phyloP scores from a whole-genome alignment of 2,888 invertebrate genomes.

The Lasioglossum malachurum region DNA sequence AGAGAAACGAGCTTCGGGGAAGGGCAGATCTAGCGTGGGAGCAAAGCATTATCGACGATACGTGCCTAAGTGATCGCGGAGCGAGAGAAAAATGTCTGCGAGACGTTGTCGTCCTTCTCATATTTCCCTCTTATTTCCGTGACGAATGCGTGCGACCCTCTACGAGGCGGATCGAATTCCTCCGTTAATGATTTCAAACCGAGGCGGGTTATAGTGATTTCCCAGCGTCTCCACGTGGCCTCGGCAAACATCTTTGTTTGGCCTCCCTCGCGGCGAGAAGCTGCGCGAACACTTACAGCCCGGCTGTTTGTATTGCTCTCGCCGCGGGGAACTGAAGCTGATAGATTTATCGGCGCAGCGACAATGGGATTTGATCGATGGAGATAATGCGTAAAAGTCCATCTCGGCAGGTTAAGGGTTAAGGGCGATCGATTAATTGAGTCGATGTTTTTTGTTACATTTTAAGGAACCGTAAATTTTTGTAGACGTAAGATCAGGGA shows the following conservation, averaged over 20 bases:
- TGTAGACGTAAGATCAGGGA: neutral
- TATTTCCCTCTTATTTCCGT: neutral
- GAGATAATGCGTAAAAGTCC: neutral
- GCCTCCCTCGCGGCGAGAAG: neutral
- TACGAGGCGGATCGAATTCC: constrained; percentile 47
- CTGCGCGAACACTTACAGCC: neutral
- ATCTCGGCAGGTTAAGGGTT: neutral
- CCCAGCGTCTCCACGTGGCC: neutral
- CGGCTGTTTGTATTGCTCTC: neutral
- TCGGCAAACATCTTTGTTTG: neutral
- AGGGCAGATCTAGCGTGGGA: constrained; percentile 14
- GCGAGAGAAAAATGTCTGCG: constrained; percentile 52
- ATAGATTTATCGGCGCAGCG: neutral
- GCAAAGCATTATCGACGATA: constrained; percentile 68
- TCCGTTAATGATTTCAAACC: constrained; percentile 44
- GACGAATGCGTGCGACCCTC: constrained; percentile 9
- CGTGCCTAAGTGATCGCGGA: constrained; percentile 72
- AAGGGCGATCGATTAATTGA: neutral
- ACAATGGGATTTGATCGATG: neutral
- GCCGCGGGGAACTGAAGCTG: neutral
- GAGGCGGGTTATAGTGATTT: neutral
- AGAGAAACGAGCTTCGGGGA: neutral
- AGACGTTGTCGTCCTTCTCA: neutral
- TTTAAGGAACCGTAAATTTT: neutral
- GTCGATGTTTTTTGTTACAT: neutral